Evolutionary conservation across 2,797 vertebrate species (phyloP).

Genomic region (Gila robusta): DNA sequence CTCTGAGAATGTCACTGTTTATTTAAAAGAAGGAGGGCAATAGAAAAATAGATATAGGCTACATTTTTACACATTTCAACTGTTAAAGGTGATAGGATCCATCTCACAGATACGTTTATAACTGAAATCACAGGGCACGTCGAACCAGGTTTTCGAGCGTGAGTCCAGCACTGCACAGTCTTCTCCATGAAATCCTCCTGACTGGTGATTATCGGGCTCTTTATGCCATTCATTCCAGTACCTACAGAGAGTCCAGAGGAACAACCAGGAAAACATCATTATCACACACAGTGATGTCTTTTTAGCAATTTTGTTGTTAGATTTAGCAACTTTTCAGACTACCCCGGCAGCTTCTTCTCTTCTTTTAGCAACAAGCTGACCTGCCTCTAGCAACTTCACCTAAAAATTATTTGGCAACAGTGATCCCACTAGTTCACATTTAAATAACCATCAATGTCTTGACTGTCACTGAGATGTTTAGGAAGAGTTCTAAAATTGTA

Average conservation of each 20-base stretch:
- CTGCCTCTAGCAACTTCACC: too few relatives aligned
- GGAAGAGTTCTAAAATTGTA: neutral
- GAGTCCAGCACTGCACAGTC: slow-evolving; percentile 69
- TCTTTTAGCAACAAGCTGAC: neutral
- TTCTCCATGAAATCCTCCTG: slow-evolving; percentile 63
- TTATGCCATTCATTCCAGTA: slow-evolving; percentile 65
- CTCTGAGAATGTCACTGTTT: neutral
- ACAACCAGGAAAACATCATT: neutral
- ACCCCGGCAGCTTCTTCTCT: neutral
- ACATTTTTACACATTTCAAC: slow-evolving; percentile 27
- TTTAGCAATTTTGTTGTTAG: neutral
- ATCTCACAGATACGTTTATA: slow-evolving; percentile 73
- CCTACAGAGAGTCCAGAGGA: slow-evolving; percentile 57
- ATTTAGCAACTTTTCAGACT: neutral
- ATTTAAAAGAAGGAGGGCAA: slow-evolving; percentile 19
- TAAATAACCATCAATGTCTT: neutral
- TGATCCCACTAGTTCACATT: neutral
- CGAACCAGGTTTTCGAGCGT: slow-evolving; percentile 65
- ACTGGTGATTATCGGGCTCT: slow-evolving; percentile 70
- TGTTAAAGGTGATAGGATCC: slow-evolving; percentile 63
- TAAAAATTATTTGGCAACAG: neutral
- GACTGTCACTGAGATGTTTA: neutral
- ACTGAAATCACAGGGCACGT: slow-evolving; percentile 67
- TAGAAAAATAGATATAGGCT: neutral
- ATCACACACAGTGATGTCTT: neutral